Evolutionary conservation across 1,140 invertebrate species (phyloP), one percentile per base, ranked within the genome.

Genomic region (Drosophila orena): DNA sequence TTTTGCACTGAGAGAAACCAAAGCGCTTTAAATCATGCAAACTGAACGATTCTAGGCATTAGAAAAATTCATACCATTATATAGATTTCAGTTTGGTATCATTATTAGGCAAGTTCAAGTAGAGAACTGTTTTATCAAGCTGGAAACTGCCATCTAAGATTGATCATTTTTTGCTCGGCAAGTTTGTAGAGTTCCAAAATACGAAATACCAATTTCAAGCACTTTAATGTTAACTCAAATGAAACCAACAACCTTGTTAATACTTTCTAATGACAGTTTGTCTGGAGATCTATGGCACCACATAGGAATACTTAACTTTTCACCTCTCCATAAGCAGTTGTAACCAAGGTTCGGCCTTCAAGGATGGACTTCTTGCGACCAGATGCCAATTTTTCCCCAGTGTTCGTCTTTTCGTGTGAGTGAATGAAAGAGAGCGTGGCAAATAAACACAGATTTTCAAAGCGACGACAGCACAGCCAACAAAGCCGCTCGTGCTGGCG

Each of bases 391-490:
- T 52, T 47, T 62, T 27, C 24, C 11, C 5, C 64, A 68, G 64
- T 68, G 64, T 64, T 27, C 15, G 7, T 47, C 24, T 38, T 38
- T 34, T 70, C 15, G 38, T 76, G 17, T 58, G 64, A 81, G 50
- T 78, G 50, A 78, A 58, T 71, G 83, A 88, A 88, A 76, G 84
- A 86, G 83, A 83, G 83, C 75, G 83, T 89, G 79, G 74, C 83
- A 83, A 88, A 89, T 89, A 89, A 88, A 88, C 83, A 89, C 77
- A 88, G 84, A 90, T 89, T 89, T 89, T 80, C 84, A 86, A 86
- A 86, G 74, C 68, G 79, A 84, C 80, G 73, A 83, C 80, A 85
- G 68, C 61, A 75, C 78, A 74, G 46, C 61, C 71, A 20, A 20
- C 46, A 56, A 73, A 53, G 37, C 50, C 50, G 22, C 15, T 17